Evolutionary conservation across 1,140 invertebrate species (phyloP).

Genomic region (Uloborus diversus): DNA sequence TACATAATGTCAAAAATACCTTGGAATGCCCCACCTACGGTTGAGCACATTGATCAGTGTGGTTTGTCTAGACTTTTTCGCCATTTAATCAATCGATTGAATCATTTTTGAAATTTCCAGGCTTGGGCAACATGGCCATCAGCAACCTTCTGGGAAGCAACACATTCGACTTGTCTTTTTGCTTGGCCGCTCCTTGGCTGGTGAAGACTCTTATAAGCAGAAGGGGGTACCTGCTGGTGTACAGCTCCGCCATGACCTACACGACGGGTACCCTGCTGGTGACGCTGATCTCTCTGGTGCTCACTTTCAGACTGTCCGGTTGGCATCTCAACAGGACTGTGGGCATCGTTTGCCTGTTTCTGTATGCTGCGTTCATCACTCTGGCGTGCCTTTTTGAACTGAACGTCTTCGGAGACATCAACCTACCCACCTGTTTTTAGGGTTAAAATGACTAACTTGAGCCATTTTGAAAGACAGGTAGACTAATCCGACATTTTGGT

Average conservation of each 20-base stretch:
- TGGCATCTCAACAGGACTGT: conserved; percentile 56
- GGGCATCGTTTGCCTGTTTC: conserved; percentile 38
- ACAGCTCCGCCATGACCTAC: conserved; percentile 56
- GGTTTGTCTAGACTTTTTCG: too few species aligned
- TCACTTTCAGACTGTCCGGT: conserved; percentile 3
- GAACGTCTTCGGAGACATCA: conserved; percentile 50
- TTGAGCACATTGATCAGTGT: too few species aligned
- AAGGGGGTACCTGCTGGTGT: conserved; percentile 18
- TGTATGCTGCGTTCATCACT: conserved; percentile 48
- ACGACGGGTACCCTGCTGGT: conserved; percentile 53
- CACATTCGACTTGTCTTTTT: conserved; percentile 82
- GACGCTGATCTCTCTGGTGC: conserved; percentile 1
- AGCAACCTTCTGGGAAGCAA: conserved; percentile 85
- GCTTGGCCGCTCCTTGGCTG: conserved; percentile 82
- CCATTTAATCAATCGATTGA: too few species aligned
- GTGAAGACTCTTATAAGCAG: conserved; percentile 71
- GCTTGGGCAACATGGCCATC: conserved; percentile 75
- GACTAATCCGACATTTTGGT: too few species aligned
- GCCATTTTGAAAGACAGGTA: too few species aligned
- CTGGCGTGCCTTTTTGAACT: conserved; percentile 48
- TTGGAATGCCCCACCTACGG: too few species aligned
- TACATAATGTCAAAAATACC: too few species aligned
- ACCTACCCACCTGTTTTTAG: conserved; percentile 41
- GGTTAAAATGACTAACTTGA: too few species aligned
- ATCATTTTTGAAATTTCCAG: too few species aligned